Evolutionary conservation across 2,888 invertebrate species (phyloP).

Genomic region (Spilarctia lutea): DNA sequence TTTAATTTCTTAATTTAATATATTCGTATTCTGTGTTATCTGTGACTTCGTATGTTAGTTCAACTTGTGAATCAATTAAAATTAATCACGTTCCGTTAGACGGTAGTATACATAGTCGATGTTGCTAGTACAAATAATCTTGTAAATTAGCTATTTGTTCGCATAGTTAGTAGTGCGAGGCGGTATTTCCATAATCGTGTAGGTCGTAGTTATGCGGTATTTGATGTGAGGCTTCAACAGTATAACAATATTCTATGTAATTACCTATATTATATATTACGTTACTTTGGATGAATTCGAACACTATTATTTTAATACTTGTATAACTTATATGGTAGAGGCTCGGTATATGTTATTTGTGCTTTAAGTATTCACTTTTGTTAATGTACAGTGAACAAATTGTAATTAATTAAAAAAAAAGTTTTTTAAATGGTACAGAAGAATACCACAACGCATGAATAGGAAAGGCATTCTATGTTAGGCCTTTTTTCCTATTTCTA

Average conservation of each 20-base stretch:
- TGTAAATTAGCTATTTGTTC: conserved; percentile 39
- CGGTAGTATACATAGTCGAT: not conserved
- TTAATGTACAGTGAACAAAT: not conserved
- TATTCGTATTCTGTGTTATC: not conserved
- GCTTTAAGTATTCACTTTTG: not conserved
- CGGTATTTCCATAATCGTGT: conserved; percentile 37
- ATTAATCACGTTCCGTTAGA: conserved; percentile 11
- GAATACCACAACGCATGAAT: not conserved
- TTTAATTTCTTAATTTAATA: not conserved
- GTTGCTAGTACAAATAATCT: conserved; percentile 36
- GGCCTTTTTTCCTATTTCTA: too few relatives aligned
- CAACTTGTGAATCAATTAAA: conserved; percentile 30
- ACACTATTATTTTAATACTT: not conserved
- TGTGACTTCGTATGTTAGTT: conserved; percentile 3
- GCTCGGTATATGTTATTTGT: not conserved
- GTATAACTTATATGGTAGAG: not conserved
- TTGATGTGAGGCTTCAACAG: not conserved
- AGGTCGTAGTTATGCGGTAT: conserved; percentile 7
- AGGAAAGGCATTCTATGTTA: not conserved
- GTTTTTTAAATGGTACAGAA: not conserved
- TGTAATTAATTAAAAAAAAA: too few relatives aligned
- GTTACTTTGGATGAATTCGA: not conserved
- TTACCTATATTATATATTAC: not conserved
- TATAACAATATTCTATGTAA: not conserved
- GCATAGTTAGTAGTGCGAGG: conserved; percentile 12